Evolutionary conservation across 2,113 vertebrate genomes (phyloP), one percentile per base, ranked within the genome.

Genomic region (Micronycteris hirsuta): DNA sequence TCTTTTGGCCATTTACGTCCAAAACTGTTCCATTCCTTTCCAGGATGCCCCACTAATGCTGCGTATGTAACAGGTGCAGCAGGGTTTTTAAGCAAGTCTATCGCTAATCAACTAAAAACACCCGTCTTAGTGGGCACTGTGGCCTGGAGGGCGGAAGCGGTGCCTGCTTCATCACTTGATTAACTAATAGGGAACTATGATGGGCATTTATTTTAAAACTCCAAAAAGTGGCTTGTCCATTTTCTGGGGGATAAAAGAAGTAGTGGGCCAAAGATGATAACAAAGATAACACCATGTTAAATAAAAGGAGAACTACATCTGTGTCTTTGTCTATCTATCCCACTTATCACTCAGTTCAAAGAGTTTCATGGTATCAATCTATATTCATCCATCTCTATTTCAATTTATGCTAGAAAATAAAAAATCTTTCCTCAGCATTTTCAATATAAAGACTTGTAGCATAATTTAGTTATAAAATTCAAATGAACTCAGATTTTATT

Each of bases 1-100:
- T 68, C 49, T 81, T 14, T 92, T 63, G 22, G 1, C 92, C 26
- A 80, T 41, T 67, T 89, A 54, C 83, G 97, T 96, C 74, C 93
- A 85, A 80, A 97, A 95, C 4, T 31, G 49, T 38, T 93, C 4
- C 76, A 96, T 91, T 93, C 12, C 70, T 7, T 95, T 63, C 82
- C 61, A 1, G 76, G 26, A 91, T 26, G 31, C 49, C 19, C 56
- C 71, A 94, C 83, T 47, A 38, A 41, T 3, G 84, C 24, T 56
- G 26, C 45, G 26, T 15, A 28, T 68, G 56, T 67, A 73, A 15
- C 31, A 86, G 63, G 71, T 7, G 5, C 22, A 86, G 77, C 5
- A 54, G 63, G 31, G 22, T 41, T 58, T 78, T 92, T 82, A 45
- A 76, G 77, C 8, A 71, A 73, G 49, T 85, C 31, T 31, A 38